These are phyloP conservation scores for Bergia sp. DNA, from an alignment of 92 coral and sea anemone species.

Conservation along the genomic window DNA sequence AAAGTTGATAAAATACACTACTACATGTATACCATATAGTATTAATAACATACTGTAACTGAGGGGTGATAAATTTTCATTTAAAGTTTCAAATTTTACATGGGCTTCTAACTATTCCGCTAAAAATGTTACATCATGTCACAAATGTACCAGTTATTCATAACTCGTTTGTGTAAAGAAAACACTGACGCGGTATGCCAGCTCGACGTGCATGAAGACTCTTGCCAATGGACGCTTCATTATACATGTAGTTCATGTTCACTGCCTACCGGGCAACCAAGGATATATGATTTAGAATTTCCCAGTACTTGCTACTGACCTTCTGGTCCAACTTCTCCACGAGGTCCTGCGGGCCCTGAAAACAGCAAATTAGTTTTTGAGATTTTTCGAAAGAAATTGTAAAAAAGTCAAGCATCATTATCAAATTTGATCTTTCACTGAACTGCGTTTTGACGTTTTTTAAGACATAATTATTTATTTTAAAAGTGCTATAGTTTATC, in stretches of 20 bases:
- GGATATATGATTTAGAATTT: no score
- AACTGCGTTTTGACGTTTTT: not conserved
- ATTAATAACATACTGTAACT: no score
- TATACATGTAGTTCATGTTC: no score
- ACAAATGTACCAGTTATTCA: not conserved
- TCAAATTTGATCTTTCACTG: not conserved
- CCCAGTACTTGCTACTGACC: conserved; percentile 49
- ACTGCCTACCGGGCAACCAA: no score
- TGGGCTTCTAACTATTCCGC: not conserved
- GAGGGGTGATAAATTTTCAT: no score
- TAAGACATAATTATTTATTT: no score
- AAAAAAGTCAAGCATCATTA: not conserved
- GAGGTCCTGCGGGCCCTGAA: conserved; percentile 71
- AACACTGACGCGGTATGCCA: no score
- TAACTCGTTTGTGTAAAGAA: not conserved
- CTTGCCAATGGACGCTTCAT: no score
- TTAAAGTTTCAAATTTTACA: not conserved
- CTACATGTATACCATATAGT: not conserved
- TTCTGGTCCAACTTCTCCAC: conserved; percentile 63
- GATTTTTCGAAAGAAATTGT: no score
- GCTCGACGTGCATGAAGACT: no score
- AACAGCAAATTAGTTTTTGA: not conserved
- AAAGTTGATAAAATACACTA: not conserved
- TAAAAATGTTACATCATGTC: no score
- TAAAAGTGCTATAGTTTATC: not conserved